These are phyloP conservation scores for Cacatua alba DNA, from an alignment of 2,113 vertebrate species.

Conservation along the genomic window DNA sequence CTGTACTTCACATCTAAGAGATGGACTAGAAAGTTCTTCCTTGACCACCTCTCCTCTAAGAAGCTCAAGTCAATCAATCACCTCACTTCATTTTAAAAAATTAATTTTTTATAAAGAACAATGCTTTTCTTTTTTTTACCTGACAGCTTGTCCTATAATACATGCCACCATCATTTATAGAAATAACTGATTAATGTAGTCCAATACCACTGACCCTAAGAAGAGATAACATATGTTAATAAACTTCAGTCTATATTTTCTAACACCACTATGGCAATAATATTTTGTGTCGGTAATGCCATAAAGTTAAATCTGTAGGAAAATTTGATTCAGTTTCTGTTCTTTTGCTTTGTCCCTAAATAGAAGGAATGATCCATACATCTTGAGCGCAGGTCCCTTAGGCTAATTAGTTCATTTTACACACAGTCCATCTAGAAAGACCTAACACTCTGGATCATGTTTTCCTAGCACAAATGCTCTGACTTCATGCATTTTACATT, in stretches of 20 bases:
- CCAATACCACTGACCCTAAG: background rate
- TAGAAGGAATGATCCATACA: background rate
- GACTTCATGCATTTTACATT: no score
- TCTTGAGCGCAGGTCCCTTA: background rate
- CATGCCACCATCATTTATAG: background rate
- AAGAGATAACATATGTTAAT: background rate
- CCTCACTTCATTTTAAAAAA: background rate
- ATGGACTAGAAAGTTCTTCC: background rate
- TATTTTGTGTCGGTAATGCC: background rate
- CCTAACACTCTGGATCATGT: background rate
- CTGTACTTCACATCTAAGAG: background rate
- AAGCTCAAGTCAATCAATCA: background rate
- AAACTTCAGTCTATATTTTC: background rate
- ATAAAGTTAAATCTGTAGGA: background rate
- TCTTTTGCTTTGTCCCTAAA: background rate
- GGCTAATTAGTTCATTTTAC: background rate
- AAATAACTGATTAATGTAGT: background rate
- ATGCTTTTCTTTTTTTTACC: background rate
- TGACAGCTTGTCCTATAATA: background rate
- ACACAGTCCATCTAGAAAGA: background rate
- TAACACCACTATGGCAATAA: fast-evolving
- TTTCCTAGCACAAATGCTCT: no score
- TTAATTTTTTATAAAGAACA: background rate
- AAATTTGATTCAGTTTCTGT: background rate
- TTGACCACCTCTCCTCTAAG: background rate